Evolutionary conservation across 2,113 vertebrate genomes (phyloP), one percentile per base, ranked within the genome.

Genomic region (Aythya baeri): DNA sequence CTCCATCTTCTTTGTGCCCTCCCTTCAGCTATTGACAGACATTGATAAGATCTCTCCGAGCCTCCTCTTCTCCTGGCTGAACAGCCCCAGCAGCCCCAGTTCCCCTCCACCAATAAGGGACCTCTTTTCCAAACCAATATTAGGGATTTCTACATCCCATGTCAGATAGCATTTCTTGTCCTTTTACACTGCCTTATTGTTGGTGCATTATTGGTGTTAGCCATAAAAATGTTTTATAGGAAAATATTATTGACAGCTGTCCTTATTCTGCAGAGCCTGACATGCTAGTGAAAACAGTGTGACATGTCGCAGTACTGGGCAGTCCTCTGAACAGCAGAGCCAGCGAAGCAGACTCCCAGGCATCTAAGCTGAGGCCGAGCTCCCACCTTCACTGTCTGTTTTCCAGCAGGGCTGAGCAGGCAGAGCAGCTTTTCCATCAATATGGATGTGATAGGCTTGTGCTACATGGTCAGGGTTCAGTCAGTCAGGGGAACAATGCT

Each of bases 161-260:
- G 5, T 7, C 75, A 59, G 32, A n/a, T 14, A n/a, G 4, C 6
- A 0, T 25, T 22, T 16, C 54, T 68, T 31, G 12, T 67, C 59
- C 59, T 81, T 59, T 22, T 31, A 31, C 20, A 23, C 0, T 0
- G 21, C 18, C 8, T 52, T 52, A 2, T 50, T n/a, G 22, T 44
- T 6, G 55, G 23, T 84, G 38, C 32, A 44, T 73, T 58, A 16
- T 70, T 49, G 46, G 34, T 32, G 58, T 41, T 62, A 31, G 4
- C 20, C 43, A 16, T 27, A 27, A 73, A 73, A 76, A 76, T 13
- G 0, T 27, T 59, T 78, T 62, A 32, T 58, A 72, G 54, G 68
- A 52, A 84, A 91, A 54, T 41, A 34, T 44, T 54, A 50, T 31
- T 46, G 23, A 11, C n/a, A 44, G 32, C 26, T 43, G 7, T 81